Percentiles rank a stretch among this genome's conserved stretches.
phyloP scores from a whole-genome alignment of 2,797 vertebrate genomes.

The Chloroceryle inda region DNA sequence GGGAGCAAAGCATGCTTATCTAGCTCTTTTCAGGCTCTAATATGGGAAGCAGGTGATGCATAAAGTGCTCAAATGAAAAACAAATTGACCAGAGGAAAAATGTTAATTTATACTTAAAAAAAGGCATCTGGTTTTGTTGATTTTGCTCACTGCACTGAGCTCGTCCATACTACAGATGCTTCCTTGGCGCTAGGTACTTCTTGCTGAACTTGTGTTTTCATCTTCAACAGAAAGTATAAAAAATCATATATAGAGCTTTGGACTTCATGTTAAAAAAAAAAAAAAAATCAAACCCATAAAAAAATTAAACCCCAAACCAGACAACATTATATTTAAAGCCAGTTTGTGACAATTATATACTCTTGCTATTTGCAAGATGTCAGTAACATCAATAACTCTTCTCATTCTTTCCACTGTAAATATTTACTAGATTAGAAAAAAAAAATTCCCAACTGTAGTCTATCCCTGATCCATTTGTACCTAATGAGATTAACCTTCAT shows the following conservation, averaged over 20 bases:
- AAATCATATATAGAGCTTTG: not conserved
- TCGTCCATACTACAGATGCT: not conserved
- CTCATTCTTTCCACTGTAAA: not conserved
- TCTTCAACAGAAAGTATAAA: not conserved
- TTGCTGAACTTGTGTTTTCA: not conserved
- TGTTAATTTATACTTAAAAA: not conserved
- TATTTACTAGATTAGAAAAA: not conserved
- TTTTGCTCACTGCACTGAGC: not conserved
- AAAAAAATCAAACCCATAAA: not conserved
- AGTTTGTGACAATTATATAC: not conserved
- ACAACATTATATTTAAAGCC: not conserved
- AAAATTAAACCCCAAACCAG: no score
- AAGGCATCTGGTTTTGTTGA: slow-evolving; percentile 19
- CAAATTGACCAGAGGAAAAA: slow-evolving; percentile 7
- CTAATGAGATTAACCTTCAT: not conserved
- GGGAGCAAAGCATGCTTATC: not conserved
- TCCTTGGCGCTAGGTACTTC: not conserved
- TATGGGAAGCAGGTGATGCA: not conserved
- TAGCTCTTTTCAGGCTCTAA: not conserved
- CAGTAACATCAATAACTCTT: not conserved
- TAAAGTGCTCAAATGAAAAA: not conserved
- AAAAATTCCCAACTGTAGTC: not conserved
- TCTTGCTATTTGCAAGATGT: not conserved
- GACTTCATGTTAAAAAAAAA: not conserved
- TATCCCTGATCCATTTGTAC: not conserved